Base-by-base conservation (phyloP, 2,888 invertebrate species). In the Cataglyphis altisquamis region DNA sequence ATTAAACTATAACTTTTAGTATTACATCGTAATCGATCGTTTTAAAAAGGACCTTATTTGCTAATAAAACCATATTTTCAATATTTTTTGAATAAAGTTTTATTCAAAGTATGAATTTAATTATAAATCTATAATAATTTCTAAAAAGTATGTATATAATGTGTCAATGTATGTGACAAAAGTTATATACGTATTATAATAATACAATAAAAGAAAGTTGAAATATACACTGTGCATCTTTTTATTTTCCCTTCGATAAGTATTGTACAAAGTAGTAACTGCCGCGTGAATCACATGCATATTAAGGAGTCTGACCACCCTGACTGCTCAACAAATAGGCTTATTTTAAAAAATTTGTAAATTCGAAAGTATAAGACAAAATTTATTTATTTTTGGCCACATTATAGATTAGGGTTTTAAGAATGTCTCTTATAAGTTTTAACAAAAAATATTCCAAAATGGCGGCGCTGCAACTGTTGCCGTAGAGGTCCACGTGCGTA, bases 221-320 rank as follows among this genome's bases (percentile, higher is more conserved):
- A n/a, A 41, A 15, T 5, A 41, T 39, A 55, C 3, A 18, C 25
- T 18, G 25, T 25, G 62, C 48, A 66, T 36, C 70, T 39, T 70
- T 29, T 77, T 48, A 29, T 32, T 78, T 78, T 57, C 18, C 21
- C 21, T 45, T 45, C 12, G 12, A 45, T 41, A 25, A 45, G 12
- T 8, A 5, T 18, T 75, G 25, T 36, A 67, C 39, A 68, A 77
- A 75, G 12, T 25, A 21, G 15, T 21, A 60, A 78, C 57, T 70
- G 55, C n/a, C 21, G 12, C 21, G 21, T 78, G 45, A 45, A 78
- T 78, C 70, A 78, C 72, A 68, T 57, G 68, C 55, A 68, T 21
- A 21, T 21, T 21, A 21, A 21, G 21, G 21, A 21, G 0, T 21
- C 21, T 21, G 21, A 21, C 21, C 21, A 21, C 21, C 21, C 21